Base-by-base conservation (phyloP, 2,888 invertebrate species). In the Caenorhabditis sp. region DNA sequence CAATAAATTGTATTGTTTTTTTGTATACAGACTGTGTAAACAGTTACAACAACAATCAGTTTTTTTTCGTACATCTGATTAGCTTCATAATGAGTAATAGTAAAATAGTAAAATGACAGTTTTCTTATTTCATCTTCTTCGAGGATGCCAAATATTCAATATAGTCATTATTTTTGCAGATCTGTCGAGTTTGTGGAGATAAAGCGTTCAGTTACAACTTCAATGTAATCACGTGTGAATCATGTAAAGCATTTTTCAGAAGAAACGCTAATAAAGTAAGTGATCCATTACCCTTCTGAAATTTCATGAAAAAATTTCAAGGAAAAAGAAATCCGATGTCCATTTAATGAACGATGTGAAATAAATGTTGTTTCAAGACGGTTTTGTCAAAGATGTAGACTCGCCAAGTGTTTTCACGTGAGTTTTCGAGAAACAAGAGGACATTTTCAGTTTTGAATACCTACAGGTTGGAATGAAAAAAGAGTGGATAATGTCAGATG, bases 191-290 rank as follows among this genome's bases (percentile, higher is more conserved):
- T 26, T 97, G 97, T 89, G 95, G 96, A 0, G 97, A 97, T 72
- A 84, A 84, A 69, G 85, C 85, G 27, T 84, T 78, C 76, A 78
- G 81, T 65, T 86, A 86, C 81, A 86, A 86, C 77, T 86, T 86
- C 79, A 86, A 86, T 69, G 86, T 86, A 21, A 85, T 86, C 67
- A 84, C 95, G 1, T 97, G 94, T 86, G 96, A 97, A 89, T 95
- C 95, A 80, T 97, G 97, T 88, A 97, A 97, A 87, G 96, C 96
- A 0, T 97, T 97, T 88, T 97, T 97, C 88, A 90, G 96, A 70
- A 91, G 96, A 70, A 97, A 97, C 90, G 97, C 97, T 1, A 89
- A 95, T 43, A 86, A 86, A 76, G 84, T 83, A 36, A 19, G 50
- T 19, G 3, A 8, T 50, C 4, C n/a, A 4, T 14, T 50, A 3